A percentile compares a stretch with the other conserved stretches of the same genome.
Conservation (phyloP, 2,888 invertebrate genomes). For the Phorcus lineatus region DNA sequence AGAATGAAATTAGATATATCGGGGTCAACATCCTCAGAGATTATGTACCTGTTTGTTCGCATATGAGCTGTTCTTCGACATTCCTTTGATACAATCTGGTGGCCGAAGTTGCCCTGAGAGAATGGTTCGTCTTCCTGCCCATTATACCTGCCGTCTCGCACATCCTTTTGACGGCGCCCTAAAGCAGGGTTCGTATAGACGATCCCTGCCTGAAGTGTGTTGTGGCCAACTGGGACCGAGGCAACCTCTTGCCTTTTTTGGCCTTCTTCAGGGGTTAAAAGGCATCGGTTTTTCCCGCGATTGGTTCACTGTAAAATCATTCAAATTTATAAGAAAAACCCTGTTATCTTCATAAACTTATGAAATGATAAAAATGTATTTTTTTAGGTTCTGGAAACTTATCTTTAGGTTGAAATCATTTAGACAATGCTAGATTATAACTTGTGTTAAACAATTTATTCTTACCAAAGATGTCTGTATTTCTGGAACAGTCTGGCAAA, state of each 20-base stretch:
- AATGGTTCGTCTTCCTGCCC: not conserved
- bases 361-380: too few relatives aligned
- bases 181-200: too few relatives aligned
- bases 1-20: too few relatives aligned
- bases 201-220: too few relatives aligned
- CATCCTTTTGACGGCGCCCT: not conserved
- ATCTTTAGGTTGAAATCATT: too few relatives aligned
- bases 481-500: not conserved
- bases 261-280: not conserved
- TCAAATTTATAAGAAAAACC: not conserved
- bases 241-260: not conserved
- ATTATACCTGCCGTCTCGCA: not conserved
- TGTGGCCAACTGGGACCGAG: not conserved
- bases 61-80: not conserved
- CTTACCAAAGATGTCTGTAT: not conserved
- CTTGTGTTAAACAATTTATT: not conserved
- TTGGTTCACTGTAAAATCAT: not conserved
- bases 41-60: not conserved
- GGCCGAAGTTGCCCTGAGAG: conserved; percentile 52
- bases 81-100: conserved; percentile 69
- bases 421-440: too few relatives aligned
- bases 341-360: too few relatives aligned
- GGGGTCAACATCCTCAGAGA: too few relatives aligned
- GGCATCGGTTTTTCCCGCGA: not conserved
- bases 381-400: too few relatives aligned